Evolutionary conservation across 2,797 vertebrate species (phyloP).

Genomic region (Eurystomus glaucurus): DNA sequence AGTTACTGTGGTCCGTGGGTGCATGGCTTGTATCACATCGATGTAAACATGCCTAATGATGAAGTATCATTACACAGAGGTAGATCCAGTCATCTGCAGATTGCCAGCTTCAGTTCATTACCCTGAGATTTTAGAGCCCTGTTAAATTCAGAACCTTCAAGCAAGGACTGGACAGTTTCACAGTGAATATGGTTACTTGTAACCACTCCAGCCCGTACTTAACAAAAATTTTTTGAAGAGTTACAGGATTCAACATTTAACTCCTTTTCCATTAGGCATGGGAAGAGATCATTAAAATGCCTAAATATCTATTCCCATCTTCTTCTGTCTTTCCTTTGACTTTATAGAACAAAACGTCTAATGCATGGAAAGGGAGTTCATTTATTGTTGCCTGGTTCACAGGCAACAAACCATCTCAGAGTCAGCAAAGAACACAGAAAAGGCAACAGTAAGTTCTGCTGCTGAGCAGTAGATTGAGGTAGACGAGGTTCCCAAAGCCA

Average conservation of each 20-base stretch:
- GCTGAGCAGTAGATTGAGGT: too few relatives aligned
- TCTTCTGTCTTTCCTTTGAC: not conserved
- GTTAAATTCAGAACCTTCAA: not conserved
- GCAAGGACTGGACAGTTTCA: not conserved
- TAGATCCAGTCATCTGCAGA: not conserved
- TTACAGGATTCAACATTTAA: not conserved
- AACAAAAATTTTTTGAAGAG: not conserved
- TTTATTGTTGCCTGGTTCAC: not conserved
- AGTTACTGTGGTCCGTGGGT: rapidly evolving
- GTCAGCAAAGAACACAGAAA: too few relatives aligned
- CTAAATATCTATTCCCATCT: not conserved
- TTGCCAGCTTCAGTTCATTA: not conserved
- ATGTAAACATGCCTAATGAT: not conserved
- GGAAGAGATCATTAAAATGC: not conserved
- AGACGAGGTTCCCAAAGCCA: too few relatives aligned
- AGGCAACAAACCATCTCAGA: not conserved
- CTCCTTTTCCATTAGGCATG: not conserved
- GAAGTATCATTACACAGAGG: not conserved
- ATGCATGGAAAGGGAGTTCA: not conserved
- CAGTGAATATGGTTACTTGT: not conserved
- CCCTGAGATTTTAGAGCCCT: not conserved
- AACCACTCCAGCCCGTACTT: not conserved
- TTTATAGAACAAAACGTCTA: not conserved
- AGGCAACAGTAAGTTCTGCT: not conserved
- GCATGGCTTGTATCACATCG: not conserved